Conservation (phyloP, 2,888 invertebrate species). For the Allygus modestus region DNA sequence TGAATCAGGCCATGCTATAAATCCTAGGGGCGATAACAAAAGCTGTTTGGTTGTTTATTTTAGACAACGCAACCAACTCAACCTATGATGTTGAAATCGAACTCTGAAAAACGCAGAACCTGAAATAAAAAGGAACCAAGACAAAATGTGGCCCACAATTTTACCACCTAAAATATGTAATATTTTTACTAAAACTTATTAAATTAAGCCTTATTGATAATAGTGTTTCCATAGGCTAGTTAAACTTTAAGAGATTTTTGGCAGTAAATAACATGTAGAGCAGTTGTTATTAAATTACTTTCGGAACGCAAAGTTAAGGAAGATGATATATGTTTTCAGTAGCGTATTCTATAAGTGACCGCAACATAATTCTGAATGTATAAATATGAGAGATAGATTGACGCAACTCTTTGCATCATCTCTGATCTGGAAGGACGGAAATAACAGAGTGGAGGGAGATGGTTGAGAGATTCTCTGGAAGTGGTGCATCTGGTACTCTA, state of each 20-base stretch:
- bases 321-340: too few species aligned
- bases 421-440: constrained; percentile 31
- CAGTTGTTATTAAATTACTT: too few species aligned
- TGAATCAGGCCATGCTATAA: constrained; percentile 32
- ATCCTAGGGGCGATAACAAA: constrained; percentile 6
- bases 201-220: too few species aligned
- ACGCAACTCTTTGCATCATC: constrained; percentile 46
- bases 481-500: constrained; percentile 8
- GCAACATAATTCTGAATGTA: constrained; percentile 8
- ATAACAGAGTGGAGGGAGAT: neutral
- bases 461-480: neutral
- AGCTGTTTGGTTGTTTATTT: neutral
- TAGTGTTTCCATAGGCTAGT: too few species aligned
- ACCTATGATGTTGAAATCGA: constrained; percentile 1
- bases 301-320: too few species aligned
- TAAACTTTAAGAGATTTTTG: too few species aligned
- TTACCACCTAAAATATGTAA: too few species aligned
- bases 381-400: constrained; percentile 30
- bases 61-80: neutral
- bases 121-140: too few species aligned
- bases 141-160: too few species aligned
- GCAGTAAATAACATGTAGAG: too few species aligned
- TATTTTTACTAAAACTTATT: too few species aligned
- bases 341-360: neutral
- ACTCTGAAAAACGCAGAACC: neutral